phyloP scores from a whole-genome alignment of 2,113 vertebrate genomes.

The Bucco capensis region DNA sequence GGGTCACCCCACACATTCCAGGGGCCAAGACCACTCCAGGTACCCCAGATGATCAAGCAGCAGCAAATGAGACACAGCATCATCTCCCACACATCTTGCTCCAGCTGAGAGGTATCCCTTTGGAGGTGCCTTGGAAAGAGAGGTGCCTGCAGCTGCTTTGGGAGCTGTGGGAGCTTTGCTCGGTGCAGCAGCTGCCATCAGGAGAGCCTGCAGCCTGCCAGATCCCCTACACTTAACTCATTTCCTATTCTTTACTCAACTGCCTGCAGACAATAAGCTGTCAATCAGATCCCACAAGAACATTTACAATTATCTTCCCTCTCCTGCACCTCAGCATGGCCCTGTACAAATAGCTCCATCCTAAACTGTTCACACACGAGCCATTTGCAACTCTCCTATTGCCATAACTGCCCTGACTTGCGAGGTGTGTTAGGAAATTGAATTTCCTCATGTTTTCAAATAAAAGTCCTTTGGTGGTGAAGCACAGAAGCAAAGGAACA shows the following conservation, averaged over 20 bases:
- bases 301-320: slow-evolving; percentile 31
- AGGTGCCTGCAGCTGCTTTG: neutral
- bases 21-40: neutral
- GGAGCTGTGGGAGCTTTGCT: neutral
- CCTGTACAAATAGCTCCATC: neutral
- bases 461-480: neutral
- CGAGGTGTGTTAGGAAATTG: neutral
- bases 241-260: slow-evolving; percentile 19
- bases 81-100: neutral
- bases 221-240: slow-evolving; percentile 18
- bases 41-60: neutral
- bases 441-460: slow-evolving; percentile 34
- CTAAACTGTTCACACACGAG: neutral
- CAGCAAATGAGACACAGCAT: neutral
- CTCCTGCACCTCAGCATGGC: neutral
- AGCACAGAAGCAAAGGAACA: slow-evolving; percentile 62
- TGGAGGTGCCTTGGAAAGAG: neutral
- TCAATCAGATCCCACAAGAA: slow-evolving; percentile 44
- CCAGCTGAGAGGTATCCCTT: accelerated
- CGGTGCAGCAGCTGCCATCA: neutral
- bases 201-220: slow-evolving; percentile 7
- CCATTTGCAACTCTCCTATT: neutral
- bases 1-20: accelerated
- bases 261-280: slow-evolving; percentile 54
- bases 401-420: neutral